Base-by-base conservation (phyloP, 2,113 vertebrate species). In the Pontoporia blainvillei region DNA sequence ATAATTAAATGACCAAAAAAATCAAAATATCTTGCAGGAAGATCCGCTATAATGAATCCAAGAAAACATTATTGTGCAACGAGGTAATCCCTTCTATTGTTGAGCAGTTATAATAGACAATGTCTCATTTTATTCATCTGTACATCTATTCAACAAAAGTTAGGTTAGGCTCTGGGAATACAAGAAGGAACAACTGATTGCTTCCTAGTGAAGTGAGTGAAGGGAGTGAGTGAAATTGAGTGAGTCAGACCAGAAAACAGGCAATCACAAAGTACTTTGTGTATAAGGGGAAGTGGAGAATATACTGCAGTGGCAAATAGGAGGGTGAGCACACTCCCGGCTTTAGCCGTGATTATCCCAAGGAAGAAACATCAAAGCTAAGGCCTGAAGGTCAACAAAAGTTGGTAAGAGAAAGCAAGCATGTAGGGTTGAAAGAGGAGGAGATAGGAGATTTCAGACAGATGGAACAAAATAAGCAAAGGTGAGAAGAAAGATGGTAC, bases 351-450 rank as follows among this genome's bases (percentile, higher is more conserved):
- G 54, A 2, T 76, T n/a, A 72, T 15, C 13, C 31, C n/a, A 52
- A 31, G 59, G 62, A 41, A 62, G 34, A 75, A 59, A 1, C 25
- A 23, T 11, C 20, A 23, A 41, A 66, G n/a, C 18, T 1, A 54
- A 39, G 21, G 11, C 49, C 31, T 62, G 17, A 31, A 67, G 34
- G 41, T 59, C 27, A 17, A 8, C n/a, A 27, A 17, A 23, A 62
- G 18, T 49, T 67, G 31, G 11, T 29, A 20, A 90, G 15, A 27
- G 18, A 34, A 87, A 41, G 15, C 23, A 4, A 0, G 14, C 3
- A 7, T 2, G 3, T 4, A 13, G 10, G 5, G 6, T 5, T 2
- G 18, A 17, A 1, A 23, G 62, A 10, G 44, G 8, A 52, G 4
- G 21, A 66, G 25, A 8, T 1, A 10, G 11, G 25, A 64, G 27